Evolutionary conservation across 2,888 invertebrate species (phyloP).

Genomic region (Papilio gigon): DNA sequence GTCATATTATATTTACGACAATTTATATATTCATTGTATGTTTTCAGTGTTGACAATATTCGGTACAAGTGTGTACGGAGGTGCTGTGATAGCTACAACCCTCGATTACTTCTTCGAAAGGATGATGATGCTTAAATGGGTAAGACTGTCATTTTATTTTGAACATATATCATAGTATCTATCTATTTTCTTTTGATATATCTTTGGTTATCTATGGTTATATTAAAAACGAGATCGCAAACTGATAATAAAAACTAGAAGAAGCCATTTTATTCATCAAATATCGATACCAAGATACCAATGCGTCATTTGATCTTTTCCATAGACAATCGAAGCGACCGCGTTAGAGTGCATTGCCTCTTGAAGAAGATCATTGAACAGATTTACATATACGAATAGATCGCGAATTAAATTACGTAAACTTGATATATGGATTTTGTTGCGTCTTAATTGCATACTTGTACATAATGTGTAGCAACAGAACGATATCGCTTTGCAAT

Average conservation of each 20-base stretch:
- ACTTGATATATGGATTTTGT: background rate
- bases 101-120: constrained; percentile 90
- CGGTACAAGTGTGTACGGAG: constrained; percentile 89
- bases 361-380: background rate
- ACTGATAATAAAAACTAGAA: no score
- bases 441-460: background rate
- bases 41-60: constrained; percentile 85
- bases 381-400: background rate
- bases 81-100: constrained; percentile 86
- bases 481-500: background rate
- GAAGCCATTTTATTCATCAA: background rate
- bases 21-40: no score
- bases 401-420: background rate
- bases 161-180: constrained; percentile 16
- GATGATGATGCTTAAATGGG: constrained; percentile 87
- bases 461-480: background rate
- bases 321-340: background rate
- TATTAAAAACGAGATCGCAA: no score
- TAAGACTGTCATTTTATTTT: constrained; percentile 51
- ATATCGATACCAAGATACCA: background rate
- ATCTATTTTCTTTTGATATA: no score
- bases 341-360: constrained; percentile 5
- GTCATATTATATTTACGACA: no score
- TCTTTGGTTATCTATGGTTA: no score
- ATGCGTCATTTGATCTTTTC: background rate